Evolutionary conservation across 2,888 invertebrate genomes (phyloP).

Genomic region (Yponomeuta evonymella): DNA sequence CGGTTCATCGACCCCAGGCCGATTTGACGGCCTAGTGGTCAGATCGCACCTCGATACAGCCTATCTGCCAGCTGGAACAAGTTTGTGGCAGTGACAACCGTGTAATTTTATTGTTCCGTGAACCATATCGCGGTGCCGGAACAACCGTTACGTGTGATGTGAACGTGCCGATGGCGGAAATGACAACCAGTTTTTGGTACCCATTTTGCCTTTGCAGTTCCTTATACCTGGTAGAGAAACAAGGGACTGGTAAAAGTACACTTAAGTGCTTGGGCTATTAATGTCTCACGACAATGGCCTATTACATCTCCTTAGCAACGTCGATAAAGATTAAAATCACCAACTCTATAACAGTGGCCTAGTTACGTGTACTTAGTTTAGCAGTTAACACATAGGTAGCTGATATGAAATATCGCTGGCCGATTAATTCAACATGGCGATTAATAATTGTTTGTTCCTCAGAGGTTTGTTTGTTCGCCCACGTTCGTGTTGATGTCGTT

Average conservation of each 20-base stretch:
- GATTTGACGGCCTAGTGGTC: conserved; percentile 34
- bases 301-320: not conserved
- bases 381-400: not conserved
- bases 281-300: too few species aligned
- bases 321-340: not conserved
- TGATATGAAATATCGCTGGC: not conserved
- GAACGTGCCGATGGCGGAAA: conserved; percentile 59
- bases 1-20: conserved; percentile 42
- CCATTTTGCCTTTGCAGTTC: not conserved
- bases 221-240: not conserved
- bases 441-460: conserved; percentile 1
- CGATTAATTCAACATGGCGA: conserved; percentile 1
- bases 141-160: conserved; percentile 64
- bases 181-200: conserved; percentile 35
- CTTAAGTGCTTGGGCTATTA: too few species aligned
- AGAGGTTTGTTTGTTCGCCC: conserved; percentile 4
- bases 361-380: not conserved
- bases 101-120: conserved; percentile 65
- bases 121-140: conserved; percentile 62
- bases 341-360: not conserved
- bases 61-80: conserved; percentile 36
- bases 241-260: not conserved
- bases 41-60: conserved; percentile 41
- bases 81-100: conserved; percentile 41
- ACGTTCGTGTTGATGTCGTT: conserved; percentile 7